A percentile compares a stretch with the other conserved stretches of the same genome.
These are phyloP conservation scores for Heliothis subflexa DNA, from an alignment of 1,140 invertebrate species.

Conservation along the genomic window DNA sequence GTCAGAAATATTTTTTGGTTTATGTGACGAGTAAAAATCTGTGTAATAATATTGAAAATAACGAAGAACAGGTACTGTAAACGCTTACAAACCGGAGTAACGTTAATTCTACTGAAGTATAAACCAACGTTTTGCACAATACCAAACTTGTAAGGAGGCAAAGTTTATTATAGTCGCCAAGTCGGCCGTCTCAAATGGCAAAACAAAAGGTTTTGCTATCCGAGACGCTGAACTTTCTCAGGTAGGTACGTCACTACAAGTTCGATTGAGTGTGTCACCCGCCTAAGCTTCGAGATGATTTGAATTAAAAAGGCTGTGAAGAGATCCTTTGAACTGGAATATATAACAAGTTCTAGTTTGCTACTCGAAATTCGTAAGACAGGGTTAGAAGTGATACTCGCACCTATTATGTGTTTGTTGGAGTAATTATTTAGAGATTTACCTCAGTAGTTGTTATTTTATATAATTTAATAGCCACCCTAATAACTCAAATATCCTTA, in stretches of 20 bases:
- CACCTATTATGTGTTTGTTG: too few species aligned
- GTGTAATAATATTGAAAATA: background rate
- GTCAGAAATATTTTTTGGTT: too few species aligned
- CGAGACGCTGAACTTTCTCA: slow-evolving; percentile 43
- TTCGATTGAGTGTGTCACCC: slow-evolving; percentile 42
- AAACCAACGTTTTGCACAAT: slow-evolving; percentile 32
- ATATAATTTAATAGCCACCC: too few species aligned
- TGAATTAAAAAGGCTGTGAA: slow-evolving; percentile 48
- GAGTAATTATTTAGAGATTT: too few species aligned
- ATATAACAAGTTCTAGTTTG: slow-evolving; percentile 22
- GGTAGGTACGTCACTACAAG: slow-evolving; percentile 44
- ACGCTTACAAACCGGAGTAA: slow-evolving; percentile 9
- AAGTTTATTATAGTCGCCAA: slow-evolving; percentile 59
- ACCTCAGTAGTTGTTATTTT: too few species aligned
- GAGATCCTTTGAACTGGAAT: slow-evolving; percentile 41
- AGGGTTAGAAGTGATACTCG: too few species aligned
- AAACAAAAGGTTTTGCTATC: slow-evolving; percentile 62
- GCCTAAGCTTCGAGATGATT: slow-evolving; percentile 43
- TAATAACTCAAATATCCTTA: too few species aligned
- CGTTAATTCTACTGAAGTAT: slow-evolving; percentile 36
- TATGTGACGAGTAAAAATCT: background rate
- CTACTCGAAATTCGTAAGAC: slow-evolving; percentile 15
- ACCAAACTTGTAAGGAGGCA: slow-evolving; percentile 36
- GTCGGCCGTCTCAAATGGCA: slow-evolving; percentile 68
- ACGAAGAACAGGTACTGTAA: slow-evolving; percentile 9